Evolutionary conservation across 2,113 vertebrate genomes (phyloP).

Genomic region (Guaruba guarouba): DNA sequence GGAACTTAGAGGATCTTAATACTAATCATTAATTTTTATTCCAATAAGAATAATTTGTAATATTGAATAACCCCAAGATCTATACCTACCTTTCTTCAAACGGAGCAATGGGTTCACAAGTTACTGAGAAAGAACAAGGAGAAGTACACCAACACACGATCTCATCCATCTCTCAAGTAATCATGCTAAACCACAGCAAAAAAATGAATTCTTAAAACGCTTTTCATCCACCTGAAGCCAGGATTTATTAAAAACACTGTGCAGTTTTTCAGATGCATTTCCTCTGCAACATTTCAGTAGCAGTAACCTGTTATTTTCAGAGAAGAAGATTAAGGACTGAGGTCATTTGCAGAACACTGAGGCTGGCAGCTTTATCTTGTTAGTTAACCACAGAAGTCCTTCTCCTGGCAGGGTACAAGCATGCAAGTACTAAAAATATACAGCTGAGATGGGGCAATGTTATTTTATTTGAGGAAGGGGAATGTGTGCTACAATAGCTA

Average conservation of each 20-base stretch:
- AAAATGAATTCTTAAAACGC: neutral
- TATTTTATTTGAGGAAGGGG: neutral
- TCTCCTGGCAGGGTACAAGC: slow-evolving; percentile 5
- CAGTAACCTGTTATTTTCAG: neutral
- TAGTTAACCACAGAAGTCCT: slow-evolving; percentile 20
- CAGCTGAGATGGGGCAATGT: neutral
- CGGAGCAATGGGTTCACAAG: rapidly evolving
- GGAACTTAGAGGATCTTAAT: neutral
- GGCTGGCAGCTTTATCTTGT: slow-evolving; percentile 35
- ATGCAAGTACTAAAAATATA: neutral
- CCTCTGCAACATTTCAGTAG: neutral
- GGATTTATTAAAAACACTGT: neutral
- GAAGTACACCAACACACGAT: neutral
- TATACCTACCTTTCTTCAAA: neutral
- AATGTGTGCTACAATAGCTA: neutral
- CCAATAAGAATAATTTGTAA: neutral
- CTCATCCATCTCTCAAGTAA: neutral
- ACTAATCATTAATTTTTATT: neutral
- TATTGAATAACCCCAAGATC: neutral
- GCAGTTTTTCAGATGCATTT: neutral
- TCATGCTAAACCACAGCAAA: neutral
- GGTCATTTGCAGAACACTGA: neutral
- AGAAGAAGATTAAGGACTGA: slow-evolving; percentile 28
- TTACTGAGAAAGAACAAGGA: neutral
- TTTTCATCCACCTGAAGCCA: neutral